Evolutionary conservation across 2,888 invertebrate genomes (phyloP).

Genomic region (Ormyrus nitidulus): DNA sequence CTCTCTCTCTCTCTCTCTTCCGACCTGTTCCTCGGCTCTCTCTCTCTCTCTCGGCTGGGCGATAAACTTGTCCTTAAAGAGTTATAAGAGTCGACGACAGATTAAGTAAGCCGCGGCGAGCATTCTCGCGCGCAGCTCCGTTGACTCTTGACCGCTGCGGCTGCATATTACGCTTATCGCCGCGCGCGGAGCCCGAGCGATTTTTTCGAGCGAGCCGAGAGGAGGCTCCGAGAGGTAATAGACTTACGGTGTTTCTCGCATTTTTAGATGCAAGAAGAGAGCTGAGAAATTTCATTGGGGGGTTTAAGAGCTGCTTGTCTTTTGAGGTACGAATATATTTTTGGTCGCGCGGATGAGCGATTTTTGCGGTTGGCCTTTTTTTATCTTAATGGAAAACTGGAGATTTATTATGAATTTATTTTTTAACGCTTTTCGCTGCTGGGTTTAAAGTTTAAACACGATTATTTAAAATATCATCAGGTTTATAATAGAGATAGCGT

Average conservation of each 20-base stretch:
- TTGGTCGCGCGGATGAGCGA: too few species aligned
- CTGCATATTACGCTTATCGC: neutral
- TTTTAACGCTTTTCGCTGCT: too few species aligned
- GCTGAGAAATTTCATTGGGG: too few species aligned
- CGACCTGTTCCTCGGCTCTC: constrained; percentile 11
- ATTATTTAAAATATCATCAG: too few species aligned
- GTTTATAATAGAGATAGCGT: too few species aligned
- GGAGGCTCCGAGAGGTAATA: neutral
- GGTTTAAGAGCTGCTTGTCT: too few species aligned
- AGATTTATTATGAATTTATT: too few species aligned
- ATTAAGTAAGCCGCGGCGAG: constrained; percentile 14
- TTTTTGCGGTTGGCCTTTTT: too few species aligned
- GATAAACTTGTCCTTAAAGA: constrained; percentile 56
- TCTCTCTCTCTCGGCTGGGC: constrained; percentile 22
- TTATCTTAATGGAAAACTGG: too few species aligned
- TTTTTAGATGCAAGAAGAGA: too few species aligned
- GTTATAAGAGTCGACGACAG: constrained; percentile 43
- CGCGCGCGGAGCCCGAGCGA: neutral
- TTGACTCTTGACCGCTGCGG: neutral
- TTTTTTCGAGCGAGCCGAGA: neutral
- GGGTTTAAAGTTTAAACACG: too few species aligned
- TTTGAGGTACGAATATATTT: too few species aligned
- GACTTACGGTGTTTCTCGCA: neutral
- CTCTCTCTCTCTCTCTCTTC: neutral
- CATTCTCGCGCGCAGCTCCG: neutral